Evolutionary conservation across 2,888 invertebrate genomes (phyloP).

Genomic region (Entomobrya multifasciata): DNA sequence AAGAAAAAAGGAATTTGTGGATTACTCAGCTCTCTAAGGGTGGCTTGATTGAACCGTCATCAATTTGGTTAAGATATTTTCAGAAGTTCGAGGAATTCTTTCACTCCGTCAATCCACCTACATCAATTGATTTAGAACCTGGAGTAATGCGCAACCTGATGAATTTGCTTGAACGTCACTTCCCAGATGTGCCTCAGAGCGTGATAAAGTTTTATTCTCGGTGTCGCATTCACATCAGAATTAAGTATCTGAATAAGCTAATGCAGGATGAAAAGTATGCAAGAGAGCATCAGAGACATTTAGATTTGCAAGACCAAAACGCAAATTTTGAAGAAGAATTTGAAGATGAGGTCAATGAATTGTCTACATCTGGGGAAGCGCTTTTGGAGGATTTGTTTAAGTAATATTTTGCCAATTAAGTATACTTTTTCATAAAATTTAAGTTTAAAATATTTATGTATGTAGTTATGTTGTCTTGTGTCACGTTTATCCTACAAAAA

Average conservation of each 20-base stretch:
- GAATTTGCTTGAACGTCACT: neutral
- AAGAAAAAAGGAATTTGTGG: neutral
- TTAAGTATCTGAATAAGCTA: neutral
- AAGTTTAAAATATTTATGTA: too few relatives aligned
- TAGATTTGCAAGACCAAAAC: too few relatives aligned
- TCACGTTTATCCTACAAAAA: too few relatives aligned
- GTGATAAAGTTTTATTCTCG: neutral
- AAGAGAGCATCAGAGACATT: neutral
- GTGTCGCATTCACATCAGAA: neutral
- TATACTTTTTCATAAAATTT: too few relatives aligned
- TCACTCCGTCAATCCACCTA: neutral
- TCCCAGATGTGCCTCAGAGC: neutral
- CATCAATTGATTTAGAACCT: neutral
- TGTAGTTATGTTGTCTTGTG: too few relatives aligned
- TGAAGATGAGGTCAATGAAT: too few relatives aligned
- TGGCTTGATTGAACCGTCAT: neutral
- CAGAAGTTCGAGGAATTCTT: constrained; percentile 10
- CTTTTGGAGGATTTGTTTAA: too few relatives aligned
- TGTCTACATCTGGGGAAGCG: too few relatives aligned
- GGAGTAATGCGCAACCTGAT: neutral
- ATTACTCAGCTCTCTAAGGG: neutral
- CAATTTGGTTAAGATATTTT: neutral
- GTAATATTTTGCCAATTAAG: too few relatives aligned
- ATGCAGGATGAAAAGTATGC: constrained; percentile 2
- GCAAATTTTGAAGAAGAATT: too few relatives aligned